Evolutionary conservation across 1,140 invertebrate genomes (phyloP), one percentile per base, ranked within the genome.

Genomic region (Grapholita molesta): DNA sequence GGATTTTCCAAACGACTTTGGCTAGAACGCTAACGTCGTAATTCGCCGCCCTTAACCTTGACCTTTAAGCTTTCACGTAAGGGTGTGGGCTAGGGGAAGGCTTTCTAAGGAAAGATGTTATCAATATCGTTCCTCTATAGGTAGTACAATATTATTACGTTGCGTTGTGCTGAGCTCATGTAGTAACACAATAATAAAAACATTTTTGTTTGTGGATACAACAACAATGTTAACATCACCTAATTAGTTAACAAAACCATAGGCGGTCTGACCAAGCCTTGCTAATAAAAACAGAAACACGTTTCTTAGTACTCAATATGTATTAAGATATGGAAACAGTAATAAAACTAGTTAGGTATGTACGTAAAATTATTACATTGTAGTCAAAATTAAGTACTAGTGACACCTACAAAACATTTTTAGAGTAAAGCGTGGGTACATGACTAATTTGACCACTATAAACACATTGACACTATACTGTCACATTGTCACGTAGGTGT

Each of bases 51-150:
- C 24, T 61, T 30, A 28, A 32, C 55, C 55, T 61, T 28, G n/a
- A 18, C 55, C 25, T 61, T 30, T 61, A 57, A 28, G 55, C 55
- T 25, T 61, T 61, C 55, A 30, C 55, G 24, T 25, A 61, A 25
- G 55, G 55, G n/a, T 15, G 55, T 25, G 25, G 55, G 24, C 25
- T 53, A 21, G 0, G 48, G 48, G 55, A 15, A 8, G 3, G 55
- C 25, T 7, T 8, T 32, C 15, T 48, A 48, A 48, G 15, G 15
- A 48, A 48, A 21, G 21, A 15, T 15, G 15, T 48, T 48, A 48
- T 18, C 18, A 21, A 12, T n/a, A 42, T 0, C 38, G 6, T 42
- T 42, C 11, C 35, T 4, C 32, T 11, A n/a, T n/a, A 33, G 32
- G 2, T 9, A n/a, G 35, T 48, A 48, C n/a, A 48, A 21, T 48